Evolutionary conservation across 2,113 vertebrate species (phyloP).

Genomic region (Pantherophis guttatus): DNA sequence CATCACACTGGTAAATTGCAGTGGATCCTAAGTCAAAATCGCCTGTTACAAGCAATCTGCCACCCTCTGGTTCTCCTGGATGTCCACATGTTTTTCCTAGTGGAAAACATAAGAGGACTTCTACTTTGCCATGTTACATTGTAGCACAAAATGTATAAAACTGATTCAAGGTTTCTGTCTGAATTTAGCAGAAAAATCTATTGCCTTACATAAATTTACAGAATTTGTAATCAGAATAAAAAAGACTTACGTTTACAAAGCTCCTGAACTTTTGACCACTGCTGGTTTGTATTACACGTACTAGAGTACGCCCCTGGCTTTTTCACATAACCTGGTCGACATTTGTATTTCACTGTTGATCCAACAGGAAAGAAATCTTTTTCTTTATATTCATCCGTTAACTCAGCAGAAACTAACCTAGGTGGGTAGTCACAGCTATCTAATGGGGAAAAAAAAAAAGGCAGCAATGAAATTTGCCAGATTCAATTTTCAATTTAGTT

Average conservation of each 20-base stretch:
- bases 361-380: conserved; percentile 62
- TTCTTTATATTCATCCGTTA: conserved; percentile 37
- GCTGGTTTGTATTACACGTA: conserved; percentile 55
- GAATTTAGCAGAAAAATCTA: background rate
- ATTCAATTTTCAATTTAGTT: fast-evolving
- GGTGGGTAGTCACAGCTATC: conserved; percentile 58
- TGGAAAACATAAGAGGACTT: background rate
- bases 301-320: conserved; percentile 13
- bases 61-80: background rate
- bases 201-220: background rate
- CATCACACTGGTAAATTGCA: background rate
- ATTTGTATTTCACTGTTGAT: conserved; percentile 58
- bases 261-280: conserved; percentile 60
- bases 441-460: conserved; percentile 41
- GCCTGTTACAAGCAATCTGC: background rate
- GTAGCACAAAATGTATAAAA: background rate
- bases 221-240: conserved; percentile 12
- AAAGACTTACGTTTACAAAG: conserved; percentile 69
- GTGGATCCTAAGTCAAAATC: background rate
- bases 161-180: background rate
- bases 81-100: background rate
- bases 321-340: conserved; percentile 58
- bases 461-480: background rate
- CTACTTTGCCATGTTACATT: background rate
- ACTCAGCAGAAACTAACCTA: conserved; percentile 60